Evolutionary conservation across 2,888 invertebrate genomes (phyloP).

Genomic region (Aphodius granarius): DNA sequence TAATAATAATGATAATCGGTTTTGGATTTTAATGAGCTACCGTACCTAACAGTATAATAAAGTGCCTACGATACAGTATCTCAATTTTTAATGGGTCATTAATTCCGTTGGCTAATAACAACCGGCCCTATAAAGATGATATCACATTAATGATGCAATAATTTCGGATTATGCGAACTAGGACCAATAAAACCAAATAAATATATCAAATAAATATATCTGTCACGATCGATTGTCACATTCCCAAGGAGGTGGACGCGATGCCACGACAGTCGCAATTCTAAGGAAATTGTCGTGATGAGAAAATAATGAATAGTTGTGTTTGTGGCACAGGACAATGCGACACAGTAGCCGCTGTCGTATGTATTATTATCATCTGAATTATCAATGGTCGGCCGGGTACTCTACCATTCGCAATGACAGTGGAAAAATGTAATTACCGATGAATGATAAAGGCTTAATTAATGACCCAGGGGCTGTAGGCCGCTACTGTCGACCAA

Average conservation of each 20-base stretch:
- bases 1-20: not conserved
- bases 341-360: not conserved
- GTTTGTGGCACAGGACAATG: not conserved
- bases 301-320: not conserved
- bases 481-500: not conserved
- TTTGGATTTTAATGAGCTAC: not conserved
- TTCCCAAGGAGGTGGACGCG: not conserved
- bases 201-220: not conserved
- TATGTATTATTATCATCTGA: not conserved
- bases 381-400: not conserved
- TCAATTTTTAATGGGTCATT: not conserved
- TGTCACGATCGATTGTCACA: not conserved
- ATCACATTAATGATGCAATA: not conserved
- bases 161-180: not conserved
- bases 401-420: not conserved
- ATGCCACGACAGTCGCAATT: not conserved
- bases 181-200: too few relatives aligned
- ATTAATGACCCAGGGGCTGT: not conserved
- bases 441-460: not conserved
- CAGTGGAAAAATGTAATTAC: not conserved
- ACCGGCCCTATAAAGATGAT: not conserved
- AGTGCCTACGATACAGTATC: not conserved
- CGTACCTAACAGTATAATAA: not conserved
- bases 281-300: not conserved
- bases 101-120: not conserved